Evolutionary conservation across 2,888 invertebrate species (phyloP), one percentile per base, ranked within the genome.

Genomic region (Matsumyia berberina): DNA sequence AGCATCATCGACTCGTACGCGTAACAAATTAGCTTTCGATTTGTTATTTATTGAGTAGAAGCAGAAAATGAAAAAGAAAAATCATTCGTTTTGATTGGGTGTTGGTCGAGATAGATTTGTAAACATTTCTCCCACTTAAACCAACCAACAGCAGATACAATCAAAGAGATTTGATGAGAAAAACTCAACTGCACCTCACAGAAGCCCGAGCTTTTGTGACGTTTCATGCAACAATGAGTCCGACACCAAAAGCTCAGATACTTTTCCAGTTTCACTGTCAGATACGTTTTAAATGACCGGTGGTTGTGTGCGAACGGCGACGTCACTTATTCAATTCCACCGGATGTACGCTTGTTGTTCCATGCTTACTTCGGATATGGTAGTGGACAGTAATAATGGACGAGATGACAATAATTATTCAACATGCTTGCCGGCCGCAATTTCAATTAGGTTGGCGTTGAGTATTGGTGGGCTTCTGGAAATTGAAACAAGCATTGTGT

Each of bases 21-120:
- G 73, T 35, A 53, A 53, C 73, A 64, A 73, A 73, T 73, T 73
- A 15, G 62, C 1, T 44, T 44, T 55, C 53, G 73, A 62, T 62
- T 72, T 72, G 29, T 72, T 51, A 51, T 72, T 60, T 39, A 49
- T 62, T 62, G 42, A 53, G 37, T 49, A 39, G 24, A 17, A 17
- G 29, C 31, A n/a, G n/a, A 42, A 31, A 42, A 53, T 17, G 12
- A 37, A 55, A 55, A 42, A 73, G 44, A 53, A 73, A 19, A 76
- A 37, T 76, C 66, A 76, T 66, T 67, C 66, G 57, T 39, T 76
- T 76, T 76, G 76, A 76, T 76, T 76, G 76, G 76, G 66, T 55
- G 66, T 37, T 55, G 74, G 64, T 64, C 55, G 44, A 64, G 55
- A 53, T 42, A n/a, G 31, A 60, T 72, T 42, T 51, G 12, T 53